These are phyloP conservation scores for Apus apus DNA, from an alignment of 2,113 vertebrate species.

Conservation along the genomic window DNA sequence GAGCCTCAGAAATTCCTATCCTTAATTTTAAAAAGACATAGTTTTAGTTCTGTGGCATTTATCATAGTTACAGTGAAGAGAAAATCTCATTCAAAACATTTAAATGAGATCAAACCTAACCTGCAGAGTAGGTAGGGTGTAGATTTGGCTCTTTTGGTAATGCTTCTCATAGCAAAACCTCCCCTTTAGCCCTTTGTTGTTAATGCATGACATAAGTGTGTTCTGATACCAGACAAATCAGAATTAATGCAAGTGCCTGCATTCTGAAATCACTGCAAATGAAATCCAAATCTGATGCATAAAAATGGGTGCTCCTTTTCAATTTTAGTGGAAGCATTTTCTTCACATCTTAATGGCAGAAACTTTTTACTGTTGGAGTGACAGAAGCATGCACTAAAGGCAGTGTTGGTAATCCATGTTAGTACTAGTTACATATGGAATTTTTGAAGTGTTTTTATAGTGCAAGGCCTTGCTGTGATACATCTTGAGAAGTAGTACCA, in stretches of 20 bases:
- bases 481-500: neutral
- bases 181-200: neutral
- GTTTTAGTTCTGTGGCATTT: slow-evolving; percentile 57
- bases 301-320: neutral
- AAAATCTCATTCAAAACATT: slow-evolving; percentile 71
- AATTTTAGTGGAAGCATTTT: neutral
- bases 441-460: neutral
- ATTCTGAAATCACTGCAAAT: neutral
- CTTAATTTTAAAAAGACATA: slow-evolving; percentile 52
- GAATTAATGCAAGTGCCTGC: neutral
- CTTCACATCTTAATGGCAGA: neutral
- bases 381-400: neutral
- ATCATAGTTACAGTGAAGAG: slow-evolving; percentile 55
- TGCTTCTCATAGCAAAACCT: neutral
- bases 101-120: slow-evolving; percentile 66
- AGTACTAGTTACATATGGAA: neutral
- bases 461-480: neutral
- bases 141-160: neutral
- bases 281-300: neutral
- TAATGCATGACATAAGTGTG: neutral
- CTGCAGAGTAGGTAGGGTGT: slow-evolving; percentile 12
- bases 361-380: neutral
- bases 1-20: slow-evolving; percentile 15
- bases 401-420: neutral
- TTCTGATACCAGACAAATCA: neutral